phyloP scores from a whole-genome alignment of 2,888 invertebrate species.

The Eudasyphora cyanicolor region DNA sequence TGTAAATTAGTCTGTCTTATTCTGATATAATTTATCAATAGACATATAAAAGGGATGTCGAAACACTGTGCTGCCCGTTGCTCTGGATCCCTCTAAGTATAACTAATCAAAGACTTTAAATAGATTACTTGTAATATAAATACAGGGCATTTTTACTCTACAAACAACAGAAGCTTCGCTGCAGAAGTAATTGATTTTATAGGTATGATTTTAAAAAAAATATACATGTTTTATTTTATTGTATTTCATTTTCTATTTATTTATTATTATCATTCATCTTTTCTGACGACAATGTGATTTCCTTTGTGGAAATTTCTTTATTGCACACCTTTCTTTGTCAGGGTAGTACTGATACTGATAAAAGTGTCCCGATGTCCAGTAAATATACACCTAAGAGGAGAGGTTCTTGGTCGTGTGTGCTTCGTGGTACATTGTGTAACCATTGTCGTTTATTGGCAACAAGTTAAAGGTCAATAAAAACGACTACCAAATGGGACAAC shows the following conservation, averaged over 20 bases:
- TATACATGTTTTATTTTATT: too few species aligned
- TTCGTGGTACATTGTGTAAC: not conserved
- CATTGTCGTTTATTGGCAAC: slow-evolving; percentile 4
- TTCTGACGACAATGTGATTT: too few species aligned
- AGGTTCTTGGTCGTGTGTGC: not conserved
- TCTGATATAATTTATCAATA: too few species aligned
- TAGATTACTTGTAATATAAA: slow-evolving; percentile 2
- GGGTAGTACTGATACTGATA: too few species aligned
- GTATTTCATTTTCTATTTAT: too few species aligned
- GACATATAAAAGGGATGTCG: too few species aligned
- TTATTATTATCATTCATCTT: too few species aligned
- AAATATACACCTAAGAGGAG: not conserved
- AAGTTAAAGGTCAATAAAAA: slow-evolving; percentile 11
- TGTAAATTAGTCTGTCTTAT: too few species aligned
- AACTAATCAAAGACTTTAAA: slow-evolving; percentile 16
- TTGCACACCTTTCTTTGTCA: not conserved
- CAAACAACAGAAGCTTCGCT: not conserved
- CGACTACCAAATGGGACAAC: too few species aligned
- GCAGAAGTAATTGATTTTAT: not conserved
- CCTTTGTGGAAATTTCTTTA: not conserved
- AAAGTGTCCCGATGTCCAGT: not conserved
- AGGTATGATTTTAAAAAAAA: too few species aligned
- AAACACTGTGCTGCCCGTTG: too few species aligned
- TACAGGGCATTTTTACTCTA: not conserved
- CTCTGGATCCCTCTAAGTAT: not conserved